Evolutionary conservation across 1,140 invertebrate genomes (phyloP), one percentile per base, ranked within the genome.

Genomic region (Macrocentrus cingulum): DNA sequence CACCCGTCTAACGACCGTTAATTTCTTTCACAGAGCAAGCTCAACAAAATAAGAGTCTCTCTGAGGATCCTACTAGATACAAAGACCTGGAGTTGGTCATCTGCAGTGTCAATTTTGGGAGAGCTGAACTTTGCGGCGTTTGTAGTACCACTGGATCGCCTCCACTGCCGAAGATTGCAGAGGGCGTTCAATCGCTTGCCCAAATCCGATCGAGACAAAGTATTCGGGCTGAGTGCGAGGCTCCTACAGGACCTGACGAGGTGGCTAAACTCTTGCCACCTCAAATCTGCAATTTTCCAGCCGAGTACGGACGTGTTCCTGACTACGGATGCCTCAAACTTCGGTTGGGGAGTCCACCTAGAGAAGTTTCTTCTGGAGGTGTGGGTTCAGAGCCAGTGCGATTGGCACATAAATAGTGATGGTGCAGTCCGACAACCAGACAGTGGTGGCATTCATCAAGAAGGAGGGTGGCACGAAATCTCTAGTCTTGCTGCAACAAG

Each of bases 231-330:
- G 5, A 45, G 59, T 5, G n/a, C 22, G 32, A 18, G 11, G 22
- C 59, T 61, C 8, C 42, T 51, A 5, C 8, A 32, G 5, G 67
- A 69, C 20, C 53, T 61, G 37, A 3, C 39, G n/a, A 66, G 64
- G 63, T 69, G 66, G 63, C n/a, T n/a, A n/a, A n/a, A n/a, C n/a
- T n/a, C n/a, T n/a, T n/a, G n/a, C n/a, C n/a, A n/a, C n/a, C n/a
- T n/a, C n/a, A n/a, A n/a, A n/a, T n/a, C n/a, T n/a, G n/a, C n/a
- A n/a, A n/a, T n/a, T n/a, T n/a, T n/a, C n/a, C n/a, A n/a, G n/a
- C n/a, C n/a, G n/a, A n/a, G n/a, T n/a, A n/a, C n/a, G n/a, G n/a
- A n/a, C n/a, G n/a, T n/a, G n/a, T n/a, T n/a, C n/a, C n/a, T n/a
- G n/a, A n/a, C n/a, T n/a, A n/a, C n/a, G n/a, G n/a, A n/a, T n/a